These are phyloP conservation scores for Fratercula arctica DNA, from an alignment of 2,797 vertebrate species.

Conservation along the genomic window DNA sequence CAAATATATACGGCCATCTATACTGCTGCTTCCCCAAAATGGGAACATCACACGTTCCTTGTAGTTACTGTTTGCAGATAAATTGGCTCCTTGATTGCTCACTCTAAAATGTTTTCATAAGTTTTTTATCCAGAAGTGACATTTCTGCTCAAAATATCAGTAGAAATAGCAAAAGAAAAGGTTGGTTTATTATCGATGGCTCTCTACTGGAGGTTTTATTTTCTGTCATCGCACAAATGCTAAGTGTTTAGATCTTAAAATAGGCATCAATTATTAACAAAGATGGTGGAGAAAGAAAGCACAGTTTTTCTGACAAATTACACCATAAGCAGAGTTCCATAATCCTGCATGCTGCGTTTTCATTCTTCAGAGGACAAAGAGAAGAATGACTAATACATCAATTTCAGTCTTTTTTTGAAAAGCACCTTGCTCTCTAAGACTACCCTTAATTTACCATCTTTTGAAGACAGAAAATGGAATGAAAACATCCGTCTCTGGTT, in stretches of 20 bases:
- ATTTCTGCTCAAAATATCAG: neutral
- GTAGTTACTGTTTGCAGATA: neutral
- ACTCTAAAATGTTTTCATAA: neutral
- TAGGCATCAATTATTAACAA: constrained; percentile 37
- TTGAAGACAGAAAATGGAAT: constrained; percentile 36
- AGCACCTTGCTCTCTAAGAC: constrained; percentile 25
- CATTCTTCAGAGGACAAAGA: constrained; percentile 35
- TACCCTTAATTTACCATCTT: constrained; percentile 39
- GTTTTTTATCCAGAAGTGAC: neutral
- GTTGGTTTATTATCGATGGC: neutral
- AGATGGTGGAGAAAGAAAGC: constrained; percentile 3
- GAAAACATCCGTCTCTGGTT: constrained; percentile 26
- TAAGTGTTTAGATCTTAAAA: neutral
- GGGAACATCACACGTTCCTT: neutral
- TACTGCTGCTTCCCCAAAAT: neutral
- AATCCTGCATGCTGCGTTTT: neutral
- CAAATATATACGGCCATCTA: neutral
- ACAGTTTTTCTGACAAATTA: constrained; percentile 39
- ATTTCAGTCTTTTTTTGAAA: neutral
- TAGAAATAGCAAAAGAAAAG: neutral
- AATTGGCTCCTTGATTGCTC: neutral
- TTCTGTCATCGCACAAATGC: neutral
- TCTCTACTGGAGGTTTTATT: neutral
- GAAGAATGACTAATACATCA: constrained; percentile 20
- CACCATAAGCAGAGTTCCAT: constrained; percentile 4